Conservation (phyloP, 2,113 vertebrate genomes). For the Holacanthus passer region DNA sequence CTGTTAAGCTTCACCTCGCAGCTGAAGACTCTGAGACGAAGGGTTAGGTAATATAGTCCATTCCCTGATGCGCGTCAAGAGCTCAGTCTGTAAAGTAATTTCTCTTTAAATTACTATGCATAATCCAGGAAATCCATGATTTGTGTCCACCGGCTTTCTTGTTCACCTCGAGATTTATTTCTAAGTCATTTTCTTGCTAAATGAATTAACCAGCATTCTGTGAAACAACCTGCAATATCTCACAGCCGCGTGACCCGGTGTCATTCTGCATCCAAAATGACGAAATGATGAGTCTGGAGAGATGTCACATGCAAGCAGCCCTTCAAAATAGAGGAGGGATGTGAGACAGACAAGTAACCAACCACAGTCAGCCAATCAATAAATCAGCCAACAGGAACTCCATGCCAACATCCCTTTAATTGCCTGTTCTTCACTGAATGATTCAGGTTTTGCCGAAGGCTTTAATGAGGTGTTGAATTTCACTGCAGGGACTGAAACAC, state of each 20-base stretch:
- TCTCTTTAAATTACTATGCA: background rate
- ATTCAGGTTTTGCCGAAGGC: conserved; percentile 59
- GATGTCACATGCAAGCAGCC: conserved; percentile 9
- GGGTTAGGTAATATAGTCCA: background rate
- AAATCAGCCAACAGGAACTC: conserved; percentile 69
- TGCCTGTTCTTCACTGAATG: conserved; percentile 72
- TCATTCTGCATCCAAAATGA: conserved; percentile 30
- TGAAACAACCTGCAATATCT: background rate
- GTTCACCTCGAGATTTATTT: background rate
- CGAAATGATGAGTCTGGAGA: conserved; percentile 20
- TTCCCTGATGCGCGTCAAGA: background rate
- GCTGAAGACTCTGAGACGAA: background rate
- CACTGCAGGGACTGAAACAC: conserved; percentile 67
- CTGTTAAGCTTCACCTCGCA: background rate
- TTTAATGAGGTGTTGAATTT: conserved; percentile 79
- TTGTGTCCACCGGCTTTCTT: background rate
- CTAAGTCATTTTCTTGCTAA: background rate
- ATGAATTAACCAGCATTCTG: background rate
- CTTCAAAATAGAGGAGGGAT: conserved; percentile 19
- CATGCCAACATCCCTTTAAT: conserved; percentile 72
- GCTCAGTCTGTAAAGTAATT: background rate
- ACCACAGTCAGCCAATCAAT: conserved; percentile 69
- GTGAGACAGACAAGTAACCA: conserved; percentile 42
- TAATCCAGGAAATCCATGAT: conserved; percentile 3
- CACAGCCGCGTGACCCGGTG: conserved; percentile 12